These are phyloP conservation scores for Clinocottus analis DNA, from an alignment of 2,113 vertebrate genomes.

Conservation along the genomic window DNA sequence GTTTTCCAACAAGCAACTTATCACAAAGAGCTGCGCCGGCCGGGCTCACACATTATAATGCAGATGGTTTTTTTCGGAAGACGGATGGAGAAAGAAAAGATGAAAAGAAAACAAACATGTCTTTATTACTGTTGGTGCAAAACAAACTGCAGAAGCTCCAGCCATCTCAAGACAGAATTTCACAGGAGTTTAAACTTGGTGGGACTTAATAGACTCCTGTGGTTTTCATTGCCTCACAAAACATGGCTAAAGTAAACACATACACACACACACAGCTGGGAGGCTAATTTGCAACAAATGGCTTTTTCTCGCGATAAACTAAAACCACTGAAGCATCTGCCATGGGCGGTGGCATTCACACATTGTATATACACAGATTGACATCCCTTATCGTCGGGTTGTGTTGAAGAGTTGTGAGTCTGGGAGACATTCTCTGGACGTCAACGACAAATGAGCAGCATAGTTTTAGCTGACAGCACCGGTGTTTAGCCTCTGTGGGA, in stretches of 20 bases:
- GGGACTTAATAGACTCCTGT: slow-evolving; percentile 33
- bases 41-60: slow-evolving; percentile 4
- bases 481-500: slow-evolving; percentile 60
- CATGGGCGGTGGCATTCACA: background rate
- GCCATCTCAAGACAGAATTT: background rate
- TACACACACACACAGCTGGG: slow-evolving; percentile 26
- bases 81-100: slow-evolving; percentile 1
- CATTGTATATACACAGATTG: background rate
- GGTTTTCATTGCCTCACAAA: slow-evolving; percentile 53
- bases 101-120: background rate
- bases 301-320: slow-evolving; percentile 6
- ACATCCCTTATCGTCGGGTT: slow-evolving; percentile 17
- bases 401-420: slow-evolving; percentile 1
- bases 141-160: slow-evolving; percentile 3
- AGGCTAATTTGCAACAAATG: slow-evolving; percentile 57
- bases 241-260: slow-evolving; percentile 40
- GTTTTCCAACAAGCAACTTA: slow-evolving; percentile 23
- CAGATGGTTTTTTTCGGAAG: slow-evolving; percentile 25
- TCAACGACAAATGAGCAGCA: slow-evolving; percentile 45
- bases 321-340: slow-evolving; percentile 8
- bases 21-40: slow-evolving; percentile 44
- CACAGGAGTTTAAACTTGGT: slow-evolving; percentile 20
- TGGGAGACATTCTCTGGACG: background rate
- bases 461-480: slow-evolving; percentile 30
- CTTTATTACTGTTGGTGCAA: background rate